These are phyloP conservation scores for Sebastes hubbsi DNA, from an alignment of 2,797 vertebrate species.

Conservation along the genomic window DNA sequence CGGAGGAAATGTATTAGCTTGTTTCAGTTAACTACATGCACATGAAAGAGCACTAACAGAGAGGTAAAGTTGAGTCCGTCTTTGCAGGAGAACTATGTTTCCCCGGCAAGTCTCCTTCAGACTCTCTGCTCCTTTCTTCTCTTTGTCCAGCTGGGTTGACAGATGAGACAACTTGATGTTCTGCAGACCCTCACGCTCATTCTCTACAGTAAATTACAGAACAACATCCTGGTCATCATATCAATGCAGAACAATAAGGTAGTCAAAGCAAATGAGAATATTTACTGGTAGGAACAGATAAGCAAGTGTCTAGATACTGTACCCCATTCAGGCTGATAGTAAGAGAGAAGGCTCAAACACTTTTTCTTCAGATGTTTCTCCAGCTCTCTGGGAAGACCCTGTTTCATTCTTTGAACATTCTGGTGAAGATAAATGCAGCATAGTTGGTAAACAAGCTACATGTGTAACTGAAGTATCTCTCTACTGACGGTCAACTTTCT, in stretches of 20 bases:
- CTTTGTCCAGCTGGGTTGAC: conserved; percentile 79
- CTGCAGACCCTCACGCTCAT: conserved; percentile 83
- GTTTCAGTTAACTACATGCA: neutral
- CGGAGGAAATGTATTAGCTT: neutral
- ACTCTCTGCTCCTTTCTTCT: conserved; percentile 77
- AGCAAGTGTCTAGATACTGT: neutral
- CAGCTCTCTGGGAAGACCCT: conserved; percentile 74
- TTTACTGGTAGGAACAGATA: neutral
- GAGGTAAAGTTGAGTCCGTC: conserved; percentile 81
- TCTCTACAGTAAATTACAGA: conserved; percentile 71
- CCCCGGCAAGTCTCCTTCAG: conserved; percentile 75
- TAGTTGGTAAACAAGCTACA: neutral
- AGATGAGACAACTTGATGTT: conserved; percentile 81
- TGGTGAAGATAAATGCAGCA: conserved; percentile 43
- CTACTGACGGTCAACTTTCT: neutral
- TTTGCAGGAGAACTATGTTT: conserved; percentile 79
- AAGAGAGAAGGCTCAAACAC: conserved; percentile 80
- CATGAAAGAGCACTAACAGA: conserved; percentile 55
- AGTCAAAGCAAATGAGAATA: too few relatives aligned
- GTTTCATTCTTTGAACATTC: conserved; percentile 81
- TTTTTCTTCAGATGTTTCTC: conserved; percentile 85
- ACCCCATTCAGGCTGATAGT: conserved; percentile 87
- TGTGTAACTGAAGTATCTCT: neutral
- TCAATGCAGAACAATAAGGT: neutral
- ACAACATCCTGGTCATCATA: neutral